Evolutionary conservation across 2,888 invertebrate species (phyloP).

Genomic region (Tetragonula carbonaria): DNA sequence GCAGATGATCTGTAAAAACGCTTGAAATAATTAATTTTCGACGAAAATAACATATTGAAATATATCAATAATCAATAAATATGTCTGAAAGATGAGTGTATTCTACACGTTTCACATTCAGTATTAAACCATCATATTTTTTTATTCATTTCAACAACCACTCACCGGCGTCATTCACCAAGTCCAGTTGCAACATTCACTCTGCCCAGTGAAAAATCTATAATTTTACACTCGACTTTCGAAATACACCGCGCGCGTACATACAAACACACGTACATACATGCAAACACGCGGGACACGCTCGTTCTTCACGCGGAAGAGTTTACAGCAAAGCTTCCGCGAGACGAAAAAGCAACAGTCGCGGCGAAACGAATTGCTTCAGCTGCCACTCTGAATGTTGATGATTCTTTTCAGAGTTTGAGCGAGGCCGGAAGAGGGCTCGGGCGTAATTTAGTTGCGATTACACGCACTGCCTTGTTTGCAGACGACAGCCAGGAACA

Average conservation of each 20-base stretch:
- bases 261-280: not conserved
- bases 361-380: conserved; percentile 44
- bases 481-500: conserved; percentile 12
- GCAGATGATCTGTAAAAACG: no score
- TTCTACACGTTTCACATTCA: no score
- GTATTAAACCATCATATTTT: no score
- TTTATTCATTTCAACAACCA: not conserved
- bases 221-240: not conserved
- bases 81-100: no score
- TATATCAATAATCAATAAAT: no score
- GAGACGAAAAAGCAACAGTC: not conserved
- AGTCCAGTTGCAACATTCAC: not conserved
- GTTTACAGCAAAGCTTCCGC: conserved; percentile 29
- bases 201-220: not conserved
- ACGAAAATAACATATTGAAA: no score
- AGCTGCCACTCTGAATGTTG: conserved; percentile 47
- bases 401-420: conserved; percentile 56
- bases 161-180: not conserved
- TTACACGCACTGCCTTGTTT: conserved; percentile 45
- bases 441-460: conserved; percentile 49
- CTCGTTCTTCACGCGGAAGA: conserved; percentile 18
- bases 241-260: not conserved
- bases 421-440: conserved; percentile 33
- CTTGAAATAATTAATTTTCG: no score
- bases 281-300: not conserved